Conservation (phyloP, 2,113 vertebrate genomes). For the Lepisosteus oculatus region DNA sequence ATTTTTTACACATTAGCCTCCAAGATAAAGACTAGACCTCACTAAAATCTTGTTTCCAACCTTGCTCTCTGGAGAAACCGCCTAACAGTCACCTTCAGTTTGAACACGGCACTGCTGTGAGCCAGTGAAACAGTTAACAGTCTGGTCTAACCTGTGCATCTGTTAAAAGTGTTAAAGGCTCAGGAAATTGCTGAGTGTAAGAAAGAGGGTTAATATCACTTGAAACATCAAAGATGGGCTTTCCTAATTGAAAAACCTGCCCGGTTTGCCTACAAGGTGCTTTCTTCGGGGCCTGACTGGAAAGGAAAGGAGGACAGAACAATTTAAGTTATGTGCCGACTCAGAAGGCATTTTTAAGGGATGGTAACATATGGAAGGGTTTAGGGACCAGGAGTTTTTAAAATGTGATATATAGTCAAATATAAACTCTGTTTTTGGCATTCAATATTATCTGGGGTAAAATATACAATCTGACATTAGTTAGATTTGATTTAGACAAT, state of each 20-base stretch:
- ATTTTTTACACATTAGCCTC: too few relatives aligned
- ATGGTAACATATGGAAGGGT: background rate
- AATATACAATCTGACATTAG: background rate
- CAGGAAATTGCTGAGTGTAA: background rate
- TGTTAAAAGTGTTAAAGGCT: background rate
- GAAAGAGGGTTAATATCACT: background rate
- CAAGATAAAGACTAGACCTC: too few relatives aligned
- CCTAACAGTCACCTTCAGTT: too few relatives aligned
- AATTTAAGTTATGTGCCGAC: background rate
- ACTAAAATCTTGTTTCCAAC: too few relatives aligned
- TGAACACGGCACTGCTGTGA: background rate
- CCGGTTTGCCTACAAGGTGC: background rate
- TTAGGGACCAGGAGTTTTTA: background rate
- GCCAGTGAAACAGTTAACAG: background rate
- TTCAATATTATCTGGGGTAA: background rate
- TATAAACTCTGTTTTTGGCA: background rate
- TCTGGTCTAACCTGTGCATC: background rate
- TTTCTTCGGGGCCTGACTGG: background rate
- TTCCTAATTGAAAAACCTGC: conserved; percentile 2
- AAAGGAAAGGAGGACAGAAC: background rate
- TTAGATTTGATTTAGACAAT: background rate
- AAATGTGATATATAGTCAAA: background rate
- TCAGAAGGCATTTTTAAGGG: background rate
- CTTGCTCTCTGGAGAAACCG: too few relatives aligned
- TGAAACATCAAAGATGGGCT: background rate